A percentile compares a stretch with the other conserved stretches of the same genome.
Conservation (phyloP, 2,113 vertebrate species). For the Orientallactaga bullata region DNA sequence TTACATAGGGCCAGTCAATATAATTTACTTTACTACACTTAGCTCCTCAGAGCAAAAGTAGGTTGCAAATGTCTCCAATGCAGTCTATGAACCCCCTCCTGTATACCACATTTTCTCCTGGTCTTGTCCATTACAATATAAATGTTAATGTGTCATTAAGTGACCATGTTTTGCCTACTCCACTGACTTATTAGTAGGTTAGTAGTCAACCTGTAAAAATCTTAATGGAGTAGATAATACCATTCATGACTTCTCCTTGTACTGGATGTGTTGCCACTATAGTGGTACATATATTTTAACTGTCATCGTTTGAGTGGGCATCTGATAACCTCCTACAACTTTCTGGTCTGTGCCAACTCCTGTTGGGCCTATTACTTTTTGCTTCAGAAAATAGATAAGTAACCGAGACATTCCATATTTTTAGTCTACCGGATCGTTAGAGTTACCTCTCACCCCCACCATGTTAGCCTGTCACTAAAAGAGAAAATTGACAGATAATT, state of each 20-base stretch:
- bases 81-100: neutral
- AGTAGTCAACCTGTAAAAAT: neutral
- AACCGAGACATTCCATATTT: neutral
- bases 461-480: neutral
- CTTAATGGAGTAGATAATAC: slow-evolving; percentile 7
- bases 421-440: neutral
- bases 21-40: slow-evolving; percentile 1
- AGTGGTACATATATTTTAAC: neutral
- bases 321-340: neutral
- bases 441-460: neutral
- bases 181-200: neutral
- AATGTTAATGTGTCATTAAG: slow-evolving; percentile 31
- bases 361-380: neutral
- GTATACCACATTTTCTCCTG: neutral
- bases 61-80: neutral
- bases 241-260: neutral
- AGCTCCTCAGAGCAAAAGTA: neutral
- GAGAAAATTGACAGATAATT: slow-evolving; percentile 47
- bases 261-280: neutral
- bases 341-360: neutral
- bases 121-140: neutral
- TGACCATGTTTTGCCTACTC: neutral
- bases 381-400: neutral
- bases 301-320: neutral
- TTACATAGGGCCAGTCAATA: neutral